Conservation (phyloP, 2,888 invertebrate genomes). For the Nineta flava region DNA sequence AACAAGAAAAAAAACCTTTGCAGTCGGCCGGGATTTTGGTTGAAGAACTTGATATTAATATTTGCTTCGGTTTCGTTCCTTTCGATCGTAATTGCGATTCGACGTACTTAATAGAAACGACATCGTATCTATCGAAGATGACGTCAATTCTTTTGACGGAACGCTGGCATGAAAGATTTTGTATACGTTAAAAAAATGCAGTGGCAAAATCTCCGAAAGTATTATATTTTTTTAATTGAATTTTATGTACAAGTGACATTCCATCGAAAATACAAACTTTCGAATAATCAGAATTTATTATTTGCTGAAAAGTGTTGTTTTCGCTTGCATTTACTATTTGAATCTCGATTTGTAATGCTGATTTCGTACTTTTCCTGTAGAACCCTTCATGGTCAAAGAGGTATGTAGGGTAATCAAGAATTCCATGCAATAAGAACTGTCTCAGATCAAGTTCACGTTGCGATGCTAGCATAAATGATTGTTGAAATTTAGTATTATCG, state of each 20-base stretch:
- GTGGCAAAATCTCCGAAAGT: not conserved
- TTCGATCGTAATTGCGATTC: not conserved
- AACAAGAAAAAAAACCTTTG: constrained; percentile 12
- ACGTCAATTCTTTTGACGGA: not conserved
- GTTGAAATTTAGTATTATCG: not conserved
- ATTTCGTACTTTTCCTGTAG: not conserved
- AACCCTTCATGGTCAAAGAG: not conserved
- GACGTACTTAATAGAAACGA: not conserved
- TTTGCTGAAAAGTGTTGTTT: not conserved
- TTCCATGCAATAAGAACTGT: not conserved
- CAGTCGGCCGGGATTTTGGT: constrained; percentile 14
- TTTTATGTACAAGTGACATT: not conserved
- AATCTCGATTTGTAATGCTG: not conserved
- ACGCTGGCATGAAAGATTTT: not conserved
- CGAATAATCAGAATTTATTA: not conserved
- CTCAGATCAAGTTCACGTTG: not conserved
- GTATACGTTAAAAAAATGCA: not conserved
- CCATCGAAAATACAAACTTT: not conserved
- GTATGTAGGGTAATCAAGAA: not conserved
- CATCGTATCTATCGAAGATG: not conserved
- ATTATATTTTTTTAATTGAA: not conserved
- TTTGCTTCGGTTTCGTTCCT: not conserved
- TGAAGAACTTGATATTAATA: not conserved
- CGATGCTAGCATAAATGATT: not conserved
- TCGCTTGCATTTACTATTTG: not conserved